Evolutionary conservation across 2,888 invertebrate species (phyloP), one percentile per base, ranked within the genome.

Genomic region (Timandra comae): DNA sequence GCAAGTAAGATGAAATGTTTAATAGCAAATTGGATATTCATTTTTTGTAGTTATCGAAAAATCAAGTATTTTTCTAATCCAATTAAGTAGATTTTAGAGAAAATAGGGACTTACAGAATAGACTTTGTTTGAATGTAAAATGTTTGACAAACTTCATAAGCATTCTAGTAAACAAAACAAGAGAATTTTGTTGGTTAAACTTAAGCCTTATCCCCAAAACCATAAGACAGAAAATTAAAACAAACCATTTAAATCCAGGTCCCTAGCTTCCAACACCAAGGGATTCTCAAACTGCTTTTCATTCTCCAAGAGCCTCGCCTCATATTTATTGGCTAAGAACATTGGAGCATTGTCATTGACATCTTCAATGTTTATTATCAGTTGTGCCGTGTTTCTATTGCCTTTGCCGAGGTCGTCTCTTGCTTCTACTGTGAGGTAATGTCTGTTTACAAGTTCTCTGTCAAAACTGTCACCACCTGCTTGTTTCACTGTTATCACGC

Each of bases 341-440:
- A 91, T 87, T 0, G 98, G 98, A 0, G 93, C 89, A 64, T 97
- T 96, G 61, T 97, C 97, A 56, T 97, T 97, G 0, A 94, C 91
- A 67, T 96, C 96, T 49, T 91, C 91, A 23, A 96, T 90, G 52
- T 93, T 92, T 3, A 96, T 88, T 3, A 94, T 89, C 7, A 96
- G 77, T 63, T 95, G 96, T 1, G 91, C 95, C 0, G 94, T 93
- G 63, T 95, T 96, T 30, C 95, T 88, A 32, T 70, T 74, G 29
- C 96, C 96, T 56, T 88, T 87, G 9, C 96, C 95, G 29, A 93
- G 87, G 70, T 95, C 92, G 64, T 98, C 98, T 33, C 95, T 86
- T 0, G 97, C 98, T 67, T 95, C 96, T 0, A 97, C 93, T 0
- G 94, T 96, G 23, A 97, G 86, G 65, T 93, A 94, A 71, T 96